Evolutionary conservation across 23 tunicate genomes (phyloP), one percentile per base, ranked within the genome.

Genomic region (Phallusia fumigata): DNA sequence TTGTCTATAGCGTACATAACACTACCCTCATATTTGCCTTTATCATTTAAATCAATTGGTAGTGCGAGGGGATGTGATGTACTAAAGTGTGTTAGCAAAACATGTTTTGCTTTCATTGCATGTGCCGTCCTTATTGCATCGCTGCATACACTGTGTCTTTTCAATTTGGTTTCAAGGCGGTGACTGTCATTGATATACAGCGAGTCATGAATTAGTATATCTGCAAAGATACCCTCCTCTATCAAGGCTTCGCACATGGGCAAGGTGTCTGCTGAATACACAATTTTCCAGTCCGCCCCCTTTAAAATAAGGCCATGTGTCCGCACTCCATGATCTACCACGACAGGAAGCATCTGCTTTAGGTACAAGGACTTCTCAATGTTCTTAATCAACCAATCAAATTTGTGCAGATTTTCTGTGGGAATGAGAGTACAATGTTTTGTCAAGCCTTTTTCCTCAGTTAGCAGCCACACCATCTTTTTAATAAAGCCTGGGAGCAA

Each of bases 171-270:
- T 52, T 80, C 84, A 74, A 35, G 50, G 65, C 65, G 45, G 32
- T 45, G 47, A 19, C 30, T 64, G 22, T 78, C 77, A 30, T 65
- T 47, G 15, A 75, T 28, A 44, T 77, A 84, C 35, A 82, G 21
- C 30, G 92, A 87, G 64, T 92, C 97, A 44, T 92, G 97, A 19
- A 92, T 87, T 24, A 92, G 80, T 0, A 92, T 52, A 77, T 92
- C 92, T 11, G 89, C 92, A 18, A 64, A 40, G n/a, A 2, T 28
- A 33, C 97, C 97, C 35, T 80, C 76, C 44, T 65, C 30, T 22
- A 88, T 84, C 21, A 92, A 49, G 30, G 75, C 22, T 26, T 76
- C 32, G 35, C 52, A 44, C 87, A 80, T 73, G 21, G 97, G 92
- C 69, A 84, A 36, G 13, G 97, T 92, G 83, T 92, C 97, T 0